phyloP scores from a whole-genome alignment of 2,888 invertebrate species.

The Pseudolycoriella hygida region DNA sequence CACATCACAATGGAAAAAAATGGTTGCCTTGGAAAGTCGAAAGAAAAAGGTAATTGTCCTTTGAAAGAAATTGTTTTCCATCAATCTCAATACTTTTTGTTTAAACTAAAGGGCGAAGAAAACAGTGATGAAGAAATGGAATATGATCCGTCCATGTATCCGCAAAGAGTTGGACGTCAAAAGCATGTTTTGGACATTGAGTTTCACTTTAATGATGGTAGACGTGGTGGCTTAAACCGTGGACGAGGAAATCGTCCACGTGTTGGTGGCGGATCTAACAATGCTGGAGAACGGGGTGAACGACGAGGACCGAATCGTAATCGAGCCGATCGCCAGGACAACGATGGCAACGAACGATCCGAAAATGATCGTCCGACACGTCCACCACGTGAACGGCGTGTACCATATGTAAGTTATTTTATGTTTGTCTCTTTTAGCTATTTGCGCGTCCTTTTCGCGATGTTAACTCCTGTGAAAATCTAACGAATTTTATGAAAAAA shows the following conservation, averaged over 20 bases:
- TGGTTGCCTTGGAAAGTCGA: slow-evolving; percentile 61
- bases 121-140: slow-evolving; percentile 51
- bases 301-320: background rate
- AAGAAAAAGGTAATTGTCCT: slow-evolving; percentile 40
- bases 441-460: no score
- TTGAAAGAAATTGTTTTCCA: background rate
- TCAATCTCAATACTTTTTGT: slow-evolving; percentile 10
- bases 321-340: background rate
- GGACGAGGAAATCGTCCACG: slow-evolving; percentile 35
- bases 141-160: slow-evolving; percentile 60
- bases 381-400: background rate
- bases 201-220: slow-evolving; percentile 68
- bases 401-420: no score
- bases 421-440: no score
- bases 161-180: slow-evolving; percentile 71
- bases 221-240: slow-evolving; percentile 49
- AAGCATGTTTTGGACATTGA: slow-evolving; percentile 75
- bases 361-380: no score
- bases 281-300: background rate
- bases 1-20: slow-evolving; percentile 80
- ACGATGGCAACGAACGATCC: background rate
- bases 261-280: slow-evolving; percentile 4
- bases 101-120: slow-evolving; percentile 32
- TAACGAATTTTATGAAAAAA: no score
- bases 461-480: no score